phyloP scores from a whole-genome alignment of 2,888 invertebrate species.

The Aproaerema taeniolella region DNA sequence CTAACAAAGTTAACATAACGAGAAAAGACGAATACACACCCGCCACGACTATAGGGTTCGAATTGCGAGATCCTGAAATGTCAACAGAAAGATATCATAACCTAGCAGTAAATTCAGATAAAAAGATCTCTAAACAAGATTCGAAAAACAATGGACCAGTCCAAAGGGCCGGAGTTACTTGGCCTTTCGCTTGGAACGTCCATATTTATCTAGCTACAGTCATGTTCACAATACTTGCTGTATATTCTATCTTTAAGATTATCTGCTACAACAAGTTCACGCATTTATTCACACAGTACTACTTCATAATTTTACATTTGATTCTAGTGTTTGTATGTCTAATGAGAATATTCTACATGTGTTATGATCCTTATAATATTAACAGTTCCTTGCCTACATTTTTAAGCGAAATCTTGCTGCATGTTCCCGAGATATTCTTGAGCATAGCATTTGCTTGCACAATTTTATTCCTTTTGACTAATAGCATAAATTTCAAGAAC shows the following conservation, averaged over 20 bases:
- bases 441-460: constrained; percentile 94
- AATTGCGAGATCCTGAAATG: constrained; percentile 66
- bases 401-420: constrained; percentile 88
- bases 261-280: constrained; percentile 91
- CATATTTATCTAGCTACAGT: constrained; percentile 93
- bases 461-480: constrained; percentile 89
- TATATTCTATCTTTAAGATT: constrained; percentile 91
- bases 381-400: constrained; percentile 86
- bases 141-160: constrained; percentile 53
- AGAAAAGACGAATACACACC: constrained; percentile 58
- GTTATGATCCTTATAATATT: constrained; percentile 95
- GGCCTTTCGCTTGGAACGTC: constrained; percentile 93
- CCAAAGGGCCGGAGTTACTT: constrained; percentile 78
- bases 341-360: constrained; percentile 89
- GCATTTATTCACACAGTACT: constrained; percentile 91
- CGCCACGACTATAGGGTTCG: constrained; percentile 67
- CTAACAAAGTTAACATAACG: constrained; percentile 58
- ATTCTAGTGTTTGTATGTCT: constrained; percentile 89
- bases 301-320: constrained; percentile 90
- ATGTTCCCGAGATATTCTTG: constrained; percentile 90
- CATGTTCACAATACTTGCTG: constrained; percentile 88
- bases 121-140: constrained; percentile 63
- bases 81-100: constrained; percentile 77
- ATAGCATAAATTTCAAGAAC: constrained; percentile 86
- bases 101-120: constrained; percentile 75